phyloP scores from a whole-genome alignment of 64 coral and sea anemone species.

The Pocillopora verrucosa region DNA sequence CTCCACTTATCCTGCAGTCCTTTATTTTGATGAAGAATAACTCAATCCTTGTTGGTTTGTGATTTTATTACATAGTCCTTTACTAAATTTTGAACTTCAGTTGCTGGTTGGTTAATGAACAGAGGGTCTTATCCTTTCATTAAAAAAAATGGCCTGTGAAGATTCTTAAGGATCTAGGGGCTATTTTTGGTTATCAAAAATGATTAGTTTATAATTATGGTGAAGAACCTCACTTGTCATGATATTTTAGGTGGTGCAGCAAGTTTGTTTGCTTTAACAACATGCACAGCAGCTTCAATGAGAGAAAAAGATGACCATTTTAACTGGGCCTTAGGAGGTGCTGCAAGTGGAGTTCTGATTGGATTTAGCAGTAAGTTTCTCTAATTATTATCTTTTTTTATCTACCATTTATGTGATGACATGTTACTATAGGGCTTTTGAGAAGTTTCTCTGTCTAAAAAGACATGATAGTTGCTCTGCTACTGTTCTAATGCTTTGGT shows the following conservation, averaged over 20 bases:
- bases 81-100: not conserved
- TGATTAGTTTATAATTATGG: no score
- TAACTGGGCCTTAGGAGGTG: constrained; percentile 88
- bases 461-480: no score
- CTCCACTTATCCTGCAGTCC: constrained; percentile 88
- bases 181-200: no score
- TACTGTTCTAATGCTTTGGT: no score
- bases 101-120: no score
- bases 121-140: no score
- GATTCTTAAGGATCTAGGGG: no score
- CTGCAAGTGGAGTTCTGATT: constrained; percentile 76
- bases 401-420: no score
- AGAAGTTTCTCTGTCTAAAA: no score
- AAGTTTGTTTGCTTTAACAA: constrained; percentile 88
- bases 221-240: no score
- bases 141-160: no score
- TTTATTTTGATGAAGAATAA: constrained; percentile 82
- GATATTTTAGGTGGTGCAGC: constrained; percentile 72
- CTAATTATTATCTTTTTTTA: not conserved
- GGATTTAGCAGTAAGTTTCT: constrained; percentile 79
- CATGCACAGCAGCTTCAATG: constrained; percentile 81
- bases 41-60: constrained; percentile 81
- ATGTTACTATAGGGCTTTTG: no score
- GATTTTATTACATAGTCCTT: not conserved
- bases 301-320: constrained; percentile 88